phyloP scores from a whole-genome alignment of 2,888 invertebrate genomes.

The Uloborus plumipes region DNA sequence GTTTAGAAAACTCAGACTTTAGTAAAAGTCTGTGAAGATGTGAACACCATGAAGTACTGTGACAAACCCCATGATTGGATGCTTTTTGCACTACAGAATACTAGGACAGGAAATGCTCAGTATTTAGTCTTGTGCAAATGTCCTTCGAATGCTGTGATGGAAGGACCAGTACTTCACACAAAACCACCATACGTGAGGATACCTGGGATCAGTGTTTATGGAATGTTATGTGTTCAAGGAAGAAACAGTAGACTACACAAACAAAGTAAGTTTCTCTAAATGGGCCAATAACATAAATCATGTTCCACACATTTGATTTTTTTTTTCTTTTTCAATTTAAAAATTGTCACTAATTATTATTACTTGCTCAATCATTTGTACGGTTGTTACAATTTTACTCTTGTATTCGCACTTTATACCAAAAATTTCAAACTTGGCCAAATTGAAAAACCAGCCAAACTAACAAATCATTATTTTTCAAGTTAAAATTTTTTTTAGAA shows the following conservation, averaged over 20 bases:
- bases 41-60: conserved; percentile 91
- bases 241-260: conserved; percentile 55
- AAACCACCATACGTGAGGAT: conserved; percentile 94
- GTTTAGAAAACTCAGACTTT: conserved; percentile 75
- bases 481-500: too few species aligned
- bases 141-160: conserved; percentile 86
- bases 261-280: conserved; percentile 52
- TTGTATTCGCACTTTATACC: too few species aligned
- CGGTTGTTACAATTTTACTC: too few species aligned
- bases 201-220: conserved; percentile 91
- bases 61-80: conserved; percentile 92
- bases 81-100: conserved; percentile 88
- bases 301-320: too few species aligned
- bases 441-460: too few species aligned
- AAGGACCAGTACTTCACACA: conserved; percentile 94
- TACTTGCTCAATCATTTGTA: too few species aligned
- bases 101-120: conserved; percentile 92
- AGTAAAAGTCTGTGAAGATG: conserved; percentile 93
- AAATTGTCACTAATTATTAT: too few species aligned
- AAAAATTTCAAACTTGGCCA: too few species aligned
- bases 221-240: conserved; percentile 83
- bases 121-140: conserved; percentile 93
- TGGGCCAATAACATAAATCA: too few species aligned
- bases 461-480: too few species aligned
- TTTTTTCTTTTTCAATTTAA: too few species aligned